Evolutionary conservation across 23 tunicate genomes (phyloP).

Genomic region (Ascidia mentula): DNA sequence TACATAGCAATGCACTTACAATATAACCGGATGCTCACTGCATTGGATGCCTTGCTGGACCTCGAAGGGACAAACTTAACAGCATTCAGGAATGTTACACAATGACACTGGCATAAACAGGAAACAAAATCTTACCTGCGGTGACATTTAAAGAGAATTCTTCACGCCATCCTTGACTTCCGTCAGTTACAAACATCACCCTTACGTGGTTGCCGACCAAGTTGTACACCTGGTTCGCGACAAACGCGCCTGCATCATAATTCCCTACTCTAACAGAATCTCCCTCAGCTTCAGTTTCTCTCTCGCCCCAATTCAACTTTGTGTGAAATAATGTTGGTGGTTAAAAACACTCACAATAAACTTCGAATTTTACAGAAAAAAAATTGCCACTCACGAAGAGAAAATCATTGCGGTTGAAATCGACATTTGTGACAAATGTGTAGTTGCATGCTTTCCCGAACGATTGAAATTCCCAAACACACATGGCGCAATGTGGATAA

Average conservation of each 20-base stretch:
- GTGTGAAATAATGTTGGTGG: too few relatives aligned
- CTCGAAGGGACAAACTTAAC: too few relatives aligned
- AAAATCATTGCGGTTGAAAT: neutral
- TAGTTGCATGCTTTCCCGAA: neutral
- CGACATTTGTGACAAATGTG: neutral
- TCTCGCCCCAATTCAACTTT: neutral
- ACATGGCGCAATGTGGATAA: neutral
- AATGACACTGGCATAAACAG: too few relatives aligned
- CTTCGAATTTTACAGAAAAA: too few relatives aligned
- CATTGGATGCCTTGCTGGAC: too few relatives aligned
- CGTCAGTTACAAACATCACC: neutral
- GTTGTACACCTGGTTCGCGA: neutral
- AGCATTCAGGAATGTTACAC: too few relatives aligned
- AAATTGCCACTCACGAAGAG: neutral
- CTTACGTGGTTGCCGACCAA: neutral
- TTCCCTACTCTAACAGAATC: neutral
- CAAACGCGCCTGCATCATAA: neutral
- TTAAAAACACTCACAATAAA: too few relatives aligned
- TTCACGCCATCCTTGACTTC: neutral
- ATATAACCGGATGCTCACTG: too few relatives aligned
- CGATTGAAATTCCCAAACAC: neutral
- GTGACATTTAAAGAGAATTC: neutral
- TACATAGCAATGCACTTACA: too few relatives aligned
- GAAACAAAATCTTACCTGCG: slow-evolving; percentile 9
- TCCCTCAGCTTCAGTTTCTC: neutral